Evolutionary conservation across 2,888 invertebrate species (phyloP), one percentile per base, ranked within the genome.

Genomic region (Epinotia bilunana): DNA sequence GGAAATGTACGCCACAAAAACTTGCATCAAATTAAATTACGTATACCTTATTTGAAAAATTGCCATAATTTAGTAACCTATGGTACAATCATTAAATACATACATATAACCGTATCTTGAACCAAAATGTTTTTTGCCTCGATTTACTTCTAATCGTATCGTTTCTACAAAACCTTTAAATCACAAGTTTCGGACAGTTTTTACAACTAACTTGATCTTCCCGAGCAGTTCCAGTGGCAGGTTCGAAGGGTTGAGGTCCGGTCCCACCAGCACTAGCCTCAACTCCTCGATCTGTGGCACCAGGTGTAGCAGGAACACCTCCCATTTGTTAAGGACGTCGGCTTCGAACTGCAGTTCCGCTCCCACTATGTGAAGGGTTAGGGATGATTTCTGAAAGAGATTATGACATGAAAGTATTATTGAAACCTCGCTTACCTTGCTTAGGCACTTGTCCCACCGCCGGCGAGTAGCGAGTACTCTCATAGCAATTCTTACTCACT

Each of bases 321-420:
- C 97, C 97, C 97, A 97, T 76, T 96, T 96, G 71, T 95, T 94
- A 3, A 96, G 88, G 16, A 95, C 94, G 77, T 96, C 95, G 0
- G 96, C 96, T 87, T 97, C 97, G 80, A 96, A 97, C 74, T 96
- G 96, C 39, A 96, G 91, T 84, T 97, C 97, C 0, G 96, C 96
- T 0, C 96, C 96, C 39, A 95, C 91, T 28, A 95, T 86, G 85
- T 96, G 95, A 57, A 96, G 83, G 0, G 86, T 89, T 81, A 85
- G 91, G 0, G 84, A 79, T 0, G 88, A 77, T 55, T 87, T 90
- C 93, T 93, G 82, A 16, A 78, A 74, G 12, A 20, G 3, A 46
- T 65, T 43, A 20, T 55, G 6, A 13, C 43, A 4, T 55, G 13
- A 67, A 11, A 33, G 6, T 53, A 13, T 23, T 2, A 6, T 49